Conservation (phyloP, 2,113 vertebrate species). For the Columbina picui region DNA sequence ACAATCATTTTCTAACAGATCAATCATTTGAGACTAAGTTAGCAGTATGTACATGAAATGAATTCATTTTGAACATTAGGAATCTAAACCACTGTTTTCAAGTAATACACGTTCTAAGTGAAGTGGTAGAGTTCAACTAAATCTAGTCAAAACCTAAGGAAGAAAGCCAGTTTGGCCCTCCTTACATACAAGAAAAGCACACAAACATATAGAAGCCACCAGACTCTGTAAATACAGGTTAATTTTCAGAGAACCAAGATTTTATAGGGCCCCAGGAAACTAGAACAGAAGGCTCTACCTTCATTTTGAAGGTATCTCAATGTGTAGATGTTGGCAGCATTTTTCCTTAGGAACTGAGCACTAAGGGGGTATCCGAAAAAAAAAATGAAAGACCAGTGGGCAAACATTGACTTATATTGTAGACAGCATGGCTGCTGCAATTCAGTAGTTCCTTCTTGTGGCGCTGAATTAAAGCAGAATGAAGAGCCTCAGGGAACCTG, state of each 20-base stretch:
- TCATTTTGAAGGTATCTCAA: neutral
- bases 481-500: neutral
- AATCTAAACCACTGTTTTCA: neutral
- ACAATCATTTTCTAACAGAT: neutral
- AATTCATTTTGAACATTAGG: neutral
- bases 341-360: neutral
- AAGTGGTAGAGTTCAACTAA: neutral
- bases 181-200: neutral
- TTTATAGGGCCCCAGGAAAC: neutral
- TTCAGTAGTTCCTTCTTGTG: neutral
- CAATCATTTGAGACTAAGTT: neutral
- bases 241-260: neutral
- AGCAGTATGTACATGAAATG: neutral
- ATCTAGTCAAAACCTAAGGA: neutral
- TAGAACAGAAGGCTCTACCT: neutral
- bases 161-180: neutral
- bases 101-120: neutral
- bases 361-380: neutral
- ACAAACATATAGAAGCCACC: neutral
- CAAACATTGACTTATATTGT: neutral
- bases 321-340: neutral
- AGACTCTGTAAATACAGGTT: neutral
- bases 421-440: neutral
- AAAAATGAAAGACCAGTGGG: rapidly evolving
- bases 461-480: neutral